Base-by-base conservation (phyloP, 2,888 invertebrate species). In the Tigriopus californicus region DNA sequence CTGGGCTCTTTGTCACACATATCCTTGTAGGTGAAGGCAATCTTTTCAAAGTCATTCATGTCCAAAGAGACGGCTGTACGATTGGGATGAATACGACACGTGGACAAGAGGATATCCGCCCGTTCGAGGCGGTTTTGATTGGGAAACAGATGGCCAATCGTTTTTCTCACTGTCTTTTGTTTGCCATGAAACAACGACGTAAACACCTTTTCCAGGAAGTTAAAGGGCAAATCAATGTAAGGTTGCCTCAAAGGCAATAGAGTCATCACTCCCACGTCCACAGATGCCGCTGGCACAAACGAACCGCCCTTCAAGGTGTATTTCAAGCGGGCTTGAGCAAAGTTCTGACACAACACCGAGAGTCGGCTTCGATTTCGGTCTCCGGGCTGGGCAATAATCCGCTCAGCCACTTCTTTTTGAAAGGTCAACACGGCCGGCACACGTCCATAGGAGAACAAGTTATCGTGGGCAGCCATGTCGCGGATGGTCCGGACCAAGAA, bases 361-460 rank as follows among this genome's bases (percentile, higher is more conserved):
- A 98, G 74, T 40, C 95, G 76, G 69, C 89, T 88, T 65, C 98
- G 76, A 67, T 88, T 83, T 1, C 73, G 70, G 54, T 78, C 71
- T 20, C 76, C 72, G 11, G 81, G 75, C 1, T 77, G 76, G 1
- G 95, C 91, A 6, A 82, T 80, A 72, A 98, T 84, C 65, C 97
- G 77, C 69, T 92, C 84, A 0, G 90, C 97, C 0, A 98, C 92
- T 77, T 97, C 95, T 67, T 90, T 85, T 72, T 99, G 98, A 75
- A 99, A 98, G 11, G 97, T 97, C 54, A 99, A 74, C 0, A 91
- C 88, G 81, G 98, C 80, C 60, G 80, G 77, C 0, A 86, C 80
- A 51, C 97, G 77, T 0, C 90, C 92, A 68, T 81, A 80, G 0
- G 74, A 70, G 83, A 91, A 94, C 0, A 85, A 82, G 5, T 81